These are phyloP conservation scores for Capreolus pygargus DNA, from an alignment of 2,113 vertebrate genomes.

Conservation along the genomic window DNA sequence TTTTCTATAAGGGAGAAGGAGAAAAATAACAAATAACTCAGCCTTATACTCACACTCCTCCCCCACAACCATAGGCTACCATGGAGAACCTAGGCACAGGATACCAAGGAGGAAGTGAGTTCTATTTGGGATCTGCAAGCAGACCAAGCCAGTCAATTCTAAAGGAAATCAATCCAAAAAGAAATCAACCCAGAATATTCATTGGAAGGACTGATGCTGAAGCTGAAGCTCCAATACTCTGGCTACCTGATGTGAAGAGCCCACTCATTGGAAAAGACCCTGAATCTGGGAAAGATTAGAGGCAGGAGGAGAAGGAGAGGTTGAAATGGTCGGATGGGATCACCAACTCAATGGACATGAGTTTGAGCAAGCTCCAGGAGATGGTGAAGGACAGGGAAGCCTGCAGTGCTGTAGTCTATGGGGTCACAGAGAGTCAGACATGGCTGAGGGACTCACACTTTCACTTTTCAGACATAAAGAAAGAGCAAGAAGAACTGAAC, in stretches of 20 bases:
- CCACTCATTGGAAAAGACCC: background rate
- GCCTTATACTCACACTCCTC: background rate
- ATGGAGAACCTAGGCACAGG: background rate
- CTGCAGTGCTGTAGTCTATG: background rate
- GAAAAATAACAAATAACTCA: background rate
- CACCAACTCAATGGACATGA: background rate
- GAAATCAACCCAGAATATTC: background rate
- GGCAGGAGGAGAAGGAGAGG: background rate
- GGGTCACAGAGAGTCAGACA: background rate
- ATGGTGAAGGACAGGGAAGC: background rate
- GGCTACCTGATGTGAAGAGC: background rate
- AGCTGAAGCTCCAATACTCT: background rate
- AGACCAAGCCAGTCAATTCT: background rate
- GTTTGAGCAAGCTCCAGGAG: background rate
- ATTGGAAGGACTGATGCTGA: background rate
- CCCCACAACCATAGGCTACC: background rate
- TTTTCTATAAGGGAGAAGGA: background rate
- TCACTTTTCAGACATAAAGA: background rate
- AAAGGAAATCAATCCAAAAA: background rate
- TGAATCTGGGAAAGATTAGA: background rate
- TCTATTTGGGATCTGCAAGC: background rate
- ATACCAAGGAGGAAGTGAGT: background rate
- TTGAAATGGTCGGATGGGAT: background rate
- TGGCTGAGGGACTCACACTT: background rate
- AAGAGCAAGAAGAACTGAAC: background rate